Base-by-base conservation (phyloP, 2,888 invertebrate genomes). In the Trachelus tabidus region DNA sequence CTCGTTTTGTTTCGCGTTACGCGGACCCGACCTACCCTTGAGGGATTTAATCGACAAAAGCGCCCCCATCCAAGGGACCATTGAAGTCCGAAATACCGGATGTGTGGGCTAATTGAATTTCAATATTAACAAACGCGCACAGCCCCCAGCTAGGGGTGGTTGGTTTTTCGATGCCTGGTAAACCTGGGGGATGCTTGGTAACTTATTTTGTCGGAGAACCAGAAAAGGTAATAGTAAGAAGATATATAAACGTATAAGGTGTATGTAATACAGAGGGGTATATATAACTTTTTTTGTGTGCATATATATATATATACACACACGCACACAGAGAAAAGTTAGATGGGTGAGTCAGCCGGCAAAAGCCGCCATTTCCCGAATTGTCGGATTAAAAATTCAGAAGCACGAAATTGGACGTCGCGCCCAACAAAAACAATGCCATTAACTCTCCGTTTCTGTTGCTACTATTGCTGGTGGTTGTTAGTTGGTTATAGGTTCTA, bases 101-200 rank as follows among this genome's bases (percentile, higher is more conserved):
- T 34, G 12, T 31, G 75, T 12, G 69, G 6, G 81, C 81, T 83
- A 83, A 83, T 80, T 83, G 81, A 83, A 83, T 81, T 83, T 82
- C 80, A 83, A 83, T 83, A 82, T 83, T 83, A 83, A 83, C 81
- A 69, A 69, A 69, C 69, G 11, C 12, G 4, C 69, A 30, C 15
- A 40, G 4, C 15, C 15, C 6, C 15, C 40, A 15, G 15, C 15
- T 15, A 77, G 76, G 79, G 79, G 76, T 79, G 79, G 75, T 77
- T 77, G 77, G 75, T 81, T 78, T 78, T 23, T 79, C 73, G 56
- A 78, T 71, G 68, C 73, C 37, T 75, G 68, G 76, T 77, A 75
- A 79, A 12, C 15, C 34, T 35, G 35, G 34, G 15, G 15, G 40
- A 15, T 40, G 6, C 40, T 40, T 15, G 15, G 15, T 40, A 40